Base-by-base conservation (phyloP, 37 sponge, comb jelly and placozoan genomes). In the Halichondria panicea region DNA sequence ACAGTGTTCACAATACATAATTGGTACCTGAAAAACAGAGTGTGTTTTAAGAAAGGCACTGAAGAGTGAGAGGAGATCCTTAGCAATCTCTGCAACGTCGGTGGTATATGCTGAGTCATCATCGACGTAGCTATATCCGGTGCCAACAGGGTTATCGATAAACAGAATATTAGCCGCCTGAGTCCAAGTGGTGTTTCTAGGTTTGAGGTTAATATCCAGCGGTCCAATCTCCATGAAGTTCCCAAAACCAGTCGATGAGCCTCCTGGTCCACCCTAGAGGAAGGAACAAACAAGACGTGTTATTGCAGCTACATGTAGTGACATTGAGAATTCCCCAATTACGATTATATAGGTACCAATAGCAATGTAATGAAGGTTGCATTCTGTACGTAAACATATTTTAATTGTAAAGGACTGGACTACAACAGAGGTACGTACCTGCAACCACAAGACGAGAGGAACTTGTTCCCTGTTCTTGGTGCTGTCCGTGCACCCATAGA, bases 101-200 rank as follows among this genome's bases (percentile, higher is more conserved):
- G 84, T 87, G n/a, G 91, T 90, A 55, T 59, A 77, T 4, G 79
- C 81, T 35, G 52, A 21, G 22, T 73, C 50, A 19, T 81, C 60
- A 27, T 78, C 74, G 1, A 90, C 91, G 45, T 94, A 94, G 79
- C 95, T 94, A 62, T 78, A 94, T 3, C 95, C 95, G 21, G 95
- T 76, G 8, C 95, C 95, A 2, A 94, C 95, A 15, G 95, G 95
- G 50, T 90, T 90, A 76, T 94, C 95, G 40, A 94, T 88, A 80
- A 94, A 94, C 44, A 94, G 72, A 1, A 95, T 67, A 63, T 81
- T 91, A 19, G 86, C 92, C 31, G 75, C 77, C 72, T 89, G 76
- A 7, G 84, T 79, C 95, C 95, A 94, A 0, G 91, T 84, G 44
- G 79, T 72, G 30, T 74, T 60, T 30, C 95, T 36, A 22, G 84